phyloP scores from a whole-genome alignment of 2,888 invertebrate species.

The Noctua pronuba region DNA sequence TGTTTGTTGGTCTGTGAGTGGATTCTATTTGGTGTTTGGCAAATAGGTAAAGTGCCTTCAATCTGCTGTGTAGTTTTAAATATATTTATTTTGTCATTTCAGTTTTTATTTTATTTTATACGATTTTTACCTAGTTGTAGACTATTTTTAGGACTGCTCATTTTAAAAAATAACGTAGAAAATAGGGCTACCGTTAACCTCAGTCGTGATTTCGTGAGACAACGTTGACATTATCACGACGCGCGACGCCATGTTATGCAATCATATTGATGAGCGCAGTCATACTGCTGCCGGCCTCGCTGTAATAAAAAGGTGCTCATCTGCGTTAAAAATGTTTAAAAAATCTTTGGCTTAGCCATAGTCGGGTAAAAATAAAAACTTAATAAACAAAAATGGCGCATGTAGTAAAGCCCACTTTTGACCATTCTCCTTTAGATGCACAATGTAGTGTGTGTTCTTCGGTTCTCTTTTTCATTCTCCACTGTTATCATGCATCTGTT shows the following conservation, averaged over 20 bases:
- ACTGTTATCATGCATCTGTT: background rate
- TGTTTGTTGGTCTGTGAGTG: constrained; percentile 12
- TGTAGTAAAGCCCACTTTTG: background rate
- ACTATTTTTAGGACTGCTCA: no score
- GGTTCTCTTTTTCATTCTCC: background rate
- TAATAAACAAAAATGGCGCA: background rate
- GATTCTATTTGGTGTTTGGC: background rate
- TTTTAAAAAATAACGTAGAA: background rate
- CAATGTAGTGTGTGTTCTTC: background rate
- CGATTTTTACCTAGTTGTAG: no score
- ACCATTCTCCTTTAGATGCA: background rate
- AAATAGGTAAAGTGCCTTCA: constrained; percentile 15
- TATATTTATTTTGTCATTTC: background rate
- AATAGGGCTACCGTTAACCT: background rate
- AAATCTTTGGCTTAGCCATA: background rate
- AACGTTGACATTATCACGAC: background rate
- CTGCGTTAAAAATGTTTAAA: background rate
- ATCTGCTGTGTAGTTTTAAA: background rate
- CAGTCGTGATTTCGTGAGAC: background rate
- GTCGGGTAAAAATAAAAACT: background rate
- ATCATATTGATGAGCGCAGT: background rate
- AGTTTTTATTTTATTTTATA: background rate
- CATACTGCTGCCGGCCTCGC: background rate
- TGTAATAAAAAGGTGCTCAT: background rate
- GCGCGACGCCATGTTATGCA: background rate